phyloP scores from a whole-genome alignment of 1,140 invertebrate species.

The Bombus fervidus region DNA sequence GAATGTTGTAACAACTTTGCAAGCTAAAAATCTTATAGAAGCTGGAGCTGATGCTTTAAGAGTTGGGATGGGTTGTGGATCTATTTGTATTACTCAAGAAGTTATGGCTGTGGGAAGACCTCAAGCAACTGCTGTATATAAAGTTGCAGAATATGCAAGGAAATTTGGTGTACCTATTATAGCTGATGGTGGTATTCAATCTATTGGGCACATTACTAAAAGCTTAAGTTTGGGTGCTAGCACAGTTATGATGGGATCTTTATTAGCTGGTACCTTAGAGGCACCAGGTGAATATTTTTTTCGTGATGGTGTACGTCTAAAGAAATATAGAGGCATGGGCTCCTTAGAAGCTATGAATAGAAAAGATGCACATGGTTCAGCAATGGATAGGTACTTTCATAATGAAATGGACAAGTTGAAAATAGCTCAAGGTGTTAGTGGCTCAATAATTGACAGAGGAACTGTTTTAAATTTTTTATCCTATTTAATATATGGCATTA shows the following conservation, averaged over 20 bases:
- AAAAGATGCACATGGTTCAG: constrained; percentile 91
- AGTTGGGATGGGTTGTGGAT: constrained; percentile 99
- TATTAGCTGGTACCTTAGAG: constrained; percentile 98
- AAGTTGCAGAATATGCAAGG: constrained; percentile 95
- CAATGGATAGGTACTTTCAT: constrained; percentile 93
- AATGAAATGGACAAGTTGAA: constrained; percentile 97
- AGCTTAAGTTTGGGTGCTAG: constrained; percentile 96
- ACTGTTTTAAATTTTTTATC: constrained; percentile 97
- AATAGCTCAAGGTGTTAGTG: constrained; percentile 99
- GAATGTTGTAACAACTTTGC: constrained; percentile 97
- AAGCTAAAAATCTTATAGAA: constrained; percentile 98
- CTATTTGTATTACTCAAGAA: constrained; percentile 99
- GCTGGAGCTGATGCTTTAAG: constrained; percentile 97
- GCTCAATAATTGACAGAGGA: constrained; percentile 98
- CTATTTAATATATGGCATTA: constrained; percentile 96
- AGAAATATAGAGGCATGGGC: constrained; percentile 99
- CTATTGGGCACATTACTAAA: constrained; percentile 97
- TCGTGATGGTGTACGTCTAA: constrained; percentile 97
- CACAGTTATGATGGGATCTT: constrained; percentile 99
- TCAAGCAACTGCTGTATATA: constrained; percentile 96
- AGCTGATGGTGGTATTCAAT: constrained; percentile 98
- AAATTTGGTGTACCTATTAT: constrained; percentile 96
- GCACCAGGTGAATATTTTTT: constrained; percentile 99
- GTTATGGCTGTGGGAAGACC: constrained; percentile 99
- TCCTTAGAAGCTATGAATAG: constrained; percentile 99